Evolutionary conservation across 2,113 vertebrate genomes (phyloP).

Genomic region (Hippoglossus stenolepis): DNA sequence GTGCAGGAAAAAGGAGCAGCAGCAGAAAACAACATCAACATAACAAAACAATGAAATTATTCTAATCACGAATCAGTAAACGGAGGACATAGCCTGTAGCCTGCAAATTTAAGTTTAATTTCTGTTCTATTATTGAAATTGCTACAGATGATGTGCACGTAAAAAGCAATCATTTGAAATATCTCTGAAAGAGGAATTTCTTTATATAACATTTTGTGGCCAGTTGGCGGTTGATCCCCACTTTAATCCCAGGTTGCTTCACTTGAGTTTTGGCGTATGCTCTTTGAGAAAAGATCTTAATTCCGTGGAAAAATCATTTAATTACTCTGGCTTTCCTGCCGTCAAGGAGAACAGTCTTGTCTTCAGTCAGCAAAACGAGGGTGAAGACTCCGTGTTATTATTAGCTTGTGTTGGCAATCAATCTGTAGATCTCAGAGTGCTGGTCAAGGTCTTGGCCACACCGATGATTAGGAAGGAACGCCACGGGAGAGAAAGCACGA

Average conservation of each 20-base stretch:
- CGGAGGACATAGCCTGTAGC: too few relatives aligned
- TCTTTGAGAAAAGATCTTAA: constrained; percentile 56
- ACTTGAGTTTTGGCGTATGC: constrained; percentile 41
- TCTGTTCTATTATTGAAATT: too few relatives aligned
- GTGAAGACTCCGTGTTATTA: constrained; percentile 64
- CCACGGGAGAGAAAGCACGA: constrained; percentile 59
- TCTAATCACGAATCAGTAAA: too few relatives aligned
- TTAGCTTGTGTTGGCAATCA: constrained; percentile 65
- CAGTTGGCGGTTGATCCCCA: constrained; percentile 6
- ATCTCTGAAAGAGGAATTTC: constrained; percentile 22
- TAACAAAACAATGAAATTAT: constrained; percentile 5
- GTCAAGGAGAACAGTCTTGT: constrained; percentile 37
- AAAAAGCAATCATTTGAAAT: constrained; percentile 22
- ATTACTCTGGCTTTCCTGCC: constrained; percentile 65
- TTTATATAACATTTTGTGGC: constrained; percentile 21
- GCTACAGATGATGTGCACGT: neutral
- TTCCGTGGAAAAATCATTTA: constrained; percentile 71
- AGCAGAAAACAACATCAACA: constrained; percentile 18
- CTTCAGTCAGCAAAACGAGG: constrained; percentile 45
- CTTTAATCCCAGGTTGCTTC: constrained; percentile 54
- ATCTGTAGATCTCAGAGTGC: constrained; percentile 58
- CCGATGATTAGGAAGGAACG: constrained; percentile 62
- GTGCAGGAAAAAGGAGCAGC: constrained; percentile 17
- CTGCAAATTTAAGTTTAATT: too few relatives aligned
- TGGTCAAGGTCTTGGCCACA: constrained; percentile 70